Percentiles rank a stretch among this genome's conserved stretches.
Evolutionary conservation across 2,797 vertebrate genomes (phyloP).

Genomic region (Apodemus agrarius): DNA sequence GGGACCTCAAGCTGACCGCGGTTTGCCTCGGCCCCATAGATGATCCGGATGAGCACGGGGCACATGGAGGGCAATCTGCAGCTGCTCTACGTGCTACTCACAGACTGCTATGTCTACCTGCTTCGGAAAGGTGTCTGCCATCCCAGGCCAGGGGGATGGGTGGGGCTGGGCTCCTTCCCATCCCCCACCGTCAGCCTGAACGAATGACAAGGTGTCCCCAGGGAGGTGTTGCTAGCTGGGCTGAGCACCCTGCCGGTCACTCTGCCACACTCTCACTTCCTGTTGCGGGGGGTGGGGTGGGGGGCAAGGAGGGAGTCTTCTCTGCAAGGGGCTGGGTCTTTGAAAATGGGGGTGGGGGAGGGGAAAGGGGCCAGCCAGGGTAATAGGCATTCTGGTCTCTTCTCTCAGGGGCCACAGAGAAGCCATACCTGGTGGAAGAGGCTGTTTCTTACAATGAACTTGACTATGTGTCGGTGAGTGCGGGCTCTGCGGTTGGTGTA

Average conservation of each 20-base stretch:
- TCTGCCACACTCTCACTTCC: background rate
- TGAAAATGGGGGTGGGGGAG: background rate
- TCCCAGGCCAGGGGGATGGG: background rate
- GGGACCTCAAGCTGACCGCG: fast-evolving
- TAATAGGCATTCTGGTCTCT: constrained; percentile 41
- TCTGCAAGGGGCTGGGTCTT: background rate
- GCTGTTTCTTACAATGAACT: constrained; percentile 97
- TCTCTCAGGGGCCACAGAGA: constrained; percentile 95
- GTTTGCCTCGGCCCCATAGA: constrained; percentile 86
- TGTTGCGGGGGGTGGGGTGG: no score
- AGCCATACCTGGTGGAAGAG: constrained; percentile 97
- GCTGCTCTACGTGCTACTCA: constrained; percentile 96
- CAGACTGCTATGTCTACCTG: constrained; percentile 97
- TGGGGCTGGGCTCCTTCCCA: background rate
- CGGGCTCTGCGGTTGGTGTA: background rate
- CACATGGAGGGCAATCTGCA: constrained; percentile 99
- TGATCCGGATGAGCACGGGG: constrained; percentile 98
- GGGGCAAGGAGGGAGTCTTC: background rate
- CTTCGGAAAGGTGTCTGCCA: constrained; percentile 93
- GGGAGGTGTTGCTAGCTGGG: background rate
- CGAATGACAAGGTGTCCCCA: no score
- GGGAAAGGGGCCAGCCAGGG: background rate
- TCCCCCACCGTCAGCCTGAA: fast-evolving
- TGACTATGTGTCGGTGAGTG: constrained; percentile 96
- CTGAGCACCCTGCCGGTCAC: background rate